Base-by-base conservation (phyloP, 2,113 vertebrate species). In the Lophius piscatorius region DNA sequence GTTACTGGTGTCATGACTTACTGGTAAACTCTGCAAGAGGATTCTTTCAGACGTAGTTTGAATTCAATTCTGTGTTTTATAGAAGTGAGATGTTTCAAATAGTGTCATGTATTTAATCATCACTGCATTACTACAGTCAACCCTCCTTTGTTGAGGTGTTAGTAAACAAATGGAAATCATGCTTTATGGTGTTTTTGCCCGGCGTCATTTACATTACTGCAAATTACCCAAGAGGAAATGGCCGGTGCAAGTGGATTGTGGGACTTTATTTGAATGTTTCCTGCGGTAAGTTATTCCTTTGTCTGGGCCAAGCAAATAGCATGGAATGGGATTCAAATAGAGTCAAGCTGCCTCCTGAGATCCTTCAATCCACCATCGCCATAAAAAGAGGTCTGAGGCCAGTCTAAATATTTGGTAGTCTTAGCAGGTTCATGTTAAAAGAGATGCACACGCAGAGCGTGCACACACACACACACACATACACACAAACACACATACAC, bases 361-460 rank as follows among this genome's bases (percentile, higher is more conserved):
- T 87, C 85, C 83, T 81, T 81, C 83, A 83, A 86, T 84, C 74
- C 82, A 87, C 66, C 78, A 44, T 78, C 56, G 60, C 81, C 80
- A 82, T 80, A 85, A 88, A 83, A 84, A 75, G 66, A 79, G 81
- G 84, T 83, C 80, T 72, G 83, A 88, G 85, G 84, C 82, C 85
- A 89, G 85, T 86, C 85, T 85, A 88, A 88, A 89, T 89, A 90
- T 90, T 90, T 90, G 92, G 92, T 84, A 90, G 87, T 88, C 87
- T 89, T 87, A 91, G 88, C 89, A 91, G 87, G 87, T 87, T 88
- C 86, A 86, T 76, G 87, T 87, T 88, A 88, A 89, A 88, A 86
- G 78, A 81, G 70, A 85, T 87, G 84, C 78, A 84, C 82, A 75
- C 47, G 57, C 70, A 63, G 39, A 38, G 54, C 40, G 50, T 63